These are phyloP conservation scores for Brienomyrus longianalis DNA, from an alignment of 2,113 vertebrate genomes.

Conservation along the genomic window DNA sequence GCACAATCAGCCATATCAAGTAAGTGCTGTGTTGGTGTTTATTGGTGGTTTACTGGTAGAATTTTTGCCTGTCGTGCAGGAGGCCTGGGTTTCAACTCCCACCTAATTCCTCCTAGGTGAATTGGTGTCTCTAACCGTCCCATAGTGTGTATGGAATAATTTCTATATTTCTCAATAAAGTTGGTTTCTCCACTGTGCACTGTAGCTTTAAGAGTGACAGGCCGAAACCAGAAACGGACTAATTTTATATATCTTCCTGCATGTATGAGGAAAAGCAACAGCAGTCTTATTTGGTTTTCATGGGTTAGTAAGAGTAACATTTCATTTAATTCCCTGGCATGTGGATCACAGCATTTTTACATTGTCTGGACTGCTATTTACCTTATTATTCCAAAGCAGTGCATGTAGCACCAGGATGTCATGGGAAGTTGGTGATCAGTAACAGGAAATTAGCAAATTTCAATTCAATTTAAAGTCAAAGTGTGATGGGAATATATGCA, in stretches of 20 bases:
- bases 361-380: not conserved
- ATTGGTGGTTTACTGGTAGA: not conserved
- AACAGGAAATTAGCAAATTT: not conserved
- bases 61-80: not conserved
- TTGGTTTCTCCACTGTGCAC: not conserved
- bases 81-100: not conserved
- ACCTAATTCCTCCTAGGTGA: not conserved
- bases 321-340: not conserved
- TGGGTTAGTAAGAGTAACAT: not conserved
- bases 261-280: not conserved
- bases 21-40: not conserved
- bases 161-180: not conserved
- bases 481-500: not conserved
- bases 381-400: not conserved
- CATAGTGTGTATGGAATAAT: not conserved
- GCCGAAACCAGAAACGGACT: not conserved
- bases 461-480: not conserved
- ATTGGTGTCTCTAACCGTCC: not conserved
- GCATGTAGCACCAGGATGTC: not conserved
- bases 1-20: too few relatives aligned
- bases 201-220: not conserved
- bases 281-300: not conserved
- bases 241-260: not conserved
- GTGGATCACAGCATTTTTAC: not conserved
- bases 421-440: not conserved